A percentile compares a stretch with the other conserved stretches of the same genome.
Evolutionary conservation across 2,888 invertebrate species (phyloP).

Genomic region (Dasysyrphus tricinctus): DNA sequence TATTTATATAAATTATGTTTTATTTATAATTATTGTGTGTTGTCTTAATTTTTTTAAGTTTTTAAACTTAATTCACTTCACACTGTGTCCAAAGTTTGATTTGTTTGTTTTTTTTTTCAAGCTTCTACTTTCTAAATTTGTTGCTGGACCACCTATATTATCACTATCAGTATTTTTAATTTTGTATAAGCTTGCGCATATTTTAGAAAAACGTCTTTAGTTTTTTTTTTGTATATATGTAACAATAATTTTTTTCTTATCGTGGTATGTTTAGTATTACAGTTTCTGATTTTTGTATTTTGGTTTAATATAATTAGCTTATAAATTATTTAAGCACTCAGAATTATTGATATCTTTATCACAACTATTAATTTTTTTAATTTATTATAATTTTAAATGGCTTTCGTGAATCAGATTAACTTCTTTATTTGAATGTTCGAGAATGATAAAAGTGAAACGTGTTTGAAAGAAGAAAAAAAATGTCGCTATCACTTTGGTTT

Average conservation of each 20-base stretch:
- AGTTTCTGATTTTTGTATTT: constrained; percentile 7
- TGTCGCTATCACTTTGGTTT: constrained; percentile 22
- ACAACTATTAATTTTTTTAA: constrained; percentile 40
- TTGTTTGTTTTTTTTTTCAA: constrained; percentile 15
- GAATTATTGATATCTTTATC: constrained; percentile 66
- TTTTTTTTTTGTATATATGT: constrained; percentile 19
- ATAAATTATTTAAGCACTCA: constrained; percentile 64
- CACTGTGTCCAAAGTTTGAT: constrained; percentile 6
- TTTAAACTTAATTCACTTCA: constrained; percentile 19
- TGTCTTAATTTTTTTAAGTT: neutral
- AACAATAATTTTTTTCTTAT: constrained; percentile 13
- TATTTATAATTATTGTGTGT: constrained; percentile 19
- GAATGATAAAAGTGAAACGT: constrained; percentile 39
- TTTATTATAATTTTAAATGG: constrained; percentile 26
- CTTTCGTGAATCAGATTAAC: constrained; percentile 36
- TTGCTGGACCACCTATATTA: constrained; percentile 66
- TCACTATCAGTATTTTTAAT: constrained; percentile 51
- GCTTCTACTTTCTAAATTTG: constrained; percentile 55
- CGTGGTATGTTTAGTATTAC: constrained; percentile 16
- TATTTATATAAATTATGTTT: constrained; percentile 20
- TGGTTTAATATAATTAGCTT: constrained; percentile 39
- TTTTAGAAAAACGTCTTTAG: neutral
- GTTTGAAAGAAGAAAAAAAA: neutral
- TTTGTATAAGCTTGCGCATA: constrained; percentile 46
- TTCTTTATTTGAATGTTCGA: constrained; percentile 25